Conservation (phyloP, 2,888 invertebrate genomes). For the Buathra laborator region DNA sequence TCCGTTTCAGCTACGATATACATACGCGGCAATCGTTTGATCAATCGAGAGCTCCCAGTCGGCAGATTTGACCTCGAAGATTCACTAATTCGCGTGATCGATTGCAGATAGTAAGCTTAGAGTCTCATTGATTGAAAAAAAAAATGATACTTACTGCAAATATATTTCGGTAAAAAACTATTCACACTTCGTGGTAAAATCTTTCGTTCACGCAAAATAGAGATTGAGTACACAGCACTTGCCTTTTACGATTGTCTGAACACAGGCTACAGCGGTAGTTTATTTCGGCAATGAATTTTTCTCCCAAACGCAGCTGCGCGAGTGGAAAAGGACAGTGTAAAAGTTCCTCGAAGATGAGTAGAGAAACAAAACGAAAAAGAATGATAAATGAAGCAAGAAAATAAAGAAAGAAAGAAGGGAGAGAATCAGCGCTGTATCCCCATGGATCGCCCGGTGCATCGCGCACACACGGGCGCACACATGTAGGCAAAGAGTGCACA, state of each 20-base stretch:
- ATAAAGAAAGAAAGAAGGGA: conserved; percentile 30
- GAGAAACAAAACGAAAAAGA: conserved; percentile 49
- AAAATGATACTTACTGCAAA: not conserved
- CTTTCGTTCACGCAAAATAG: not conserved
- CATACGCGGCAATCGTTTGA: not conserved
- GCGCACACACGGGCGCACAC: conserved; percentile 25
- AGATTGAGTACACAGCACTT: conserved; percentile 1
- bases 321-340: conserved; percentile 37
- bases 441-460: conserved; percentile 70
- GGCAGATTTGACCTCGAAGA: not conserved
- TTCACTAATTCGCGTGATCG: not conserved
- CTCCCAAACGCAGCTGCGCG: conserved; percentile 50
- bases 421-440: conserved; percentile 61
- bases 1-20: conserved; percentile 55
- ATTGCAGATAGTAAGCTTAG: no score
- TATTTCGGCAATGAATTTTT: conserved; percentile 55
- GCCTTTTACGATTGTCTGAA: conserved; percentile 19
- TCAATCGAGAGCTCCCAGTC: not conserved
- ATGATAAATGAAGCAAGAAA: conserved; percentile 21
- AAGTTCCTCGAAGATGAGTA: conserved; percentile 51
- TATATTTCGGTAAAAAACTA: not conserved
- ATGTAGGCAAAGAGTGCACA: conserved; percentile 72
- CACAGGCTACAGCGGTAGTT: conserved; percentile 18
- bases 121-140: not conserved
- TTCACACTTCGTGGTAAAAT: not conserved